Conservation (phyloP, 2,888 invertebrate species). For the Lucinisca nassula region DNA sequence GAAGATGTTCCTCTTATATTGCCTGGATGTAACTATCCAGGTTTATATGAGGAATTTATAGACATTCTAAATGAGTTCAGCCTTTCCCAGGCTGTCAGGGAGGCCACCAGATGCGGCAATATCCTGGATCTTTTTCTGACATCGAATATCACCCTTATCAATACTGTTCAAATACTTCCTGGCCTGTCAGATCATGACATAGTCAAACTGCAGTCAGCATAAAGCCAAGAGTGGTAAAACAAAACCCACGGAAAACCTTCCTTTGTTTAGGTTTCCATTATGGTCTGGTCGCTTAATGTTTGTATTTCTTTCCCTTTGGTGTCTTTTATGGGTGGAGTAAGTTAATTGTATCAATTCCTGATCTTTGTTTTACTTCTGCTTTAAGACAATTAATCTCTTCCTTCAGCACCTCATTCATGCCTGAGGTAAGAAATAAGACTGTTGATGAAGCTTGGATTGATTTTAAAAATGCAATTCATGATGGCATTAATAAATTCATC, state of each 20-base stretch:
- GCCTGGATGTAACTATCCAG: neutral
- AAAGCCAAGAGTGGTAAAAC: neutral
- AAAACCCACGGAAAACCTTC: neutral
- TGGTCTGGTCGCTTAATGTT: neutral
- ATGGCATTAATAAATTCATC: neutral
- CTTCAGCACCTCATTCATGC: neutral
- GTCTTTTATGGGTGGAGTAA: no score
- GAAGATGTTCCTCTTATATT: neutral
- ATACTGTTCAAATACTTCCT: neutral
- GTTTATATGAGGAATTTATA: neutral
- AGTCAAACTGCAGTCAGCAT: neutral
- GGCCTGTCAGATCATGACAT: constrained; percentile 18
- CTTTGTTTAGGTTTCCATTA: neutral
- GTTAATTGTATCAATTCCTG: no score
- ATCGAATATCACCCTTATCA: constrained; percentile 17
- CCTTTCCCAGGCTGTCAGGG: no score
- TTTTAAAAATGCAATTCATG: neutral
- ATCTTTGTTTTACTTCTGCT: no score
- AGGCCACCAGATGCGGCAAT: neutral
- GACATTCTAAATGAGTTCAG: neutral
- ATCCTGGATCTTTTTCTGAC: neutral
- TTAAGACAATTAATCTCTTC: no score
- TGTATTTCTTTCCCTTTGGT: neutral
- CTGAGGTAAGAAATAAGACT: neutral
- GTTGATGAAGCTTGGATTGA: neutral